Percentiles rank a stretch among this genome's conserved stretches.
Evolutionary conservation across 2,113 vertebrate genomes (phyloP).

Genomic region (Callaeas wilsoni): DNA sequence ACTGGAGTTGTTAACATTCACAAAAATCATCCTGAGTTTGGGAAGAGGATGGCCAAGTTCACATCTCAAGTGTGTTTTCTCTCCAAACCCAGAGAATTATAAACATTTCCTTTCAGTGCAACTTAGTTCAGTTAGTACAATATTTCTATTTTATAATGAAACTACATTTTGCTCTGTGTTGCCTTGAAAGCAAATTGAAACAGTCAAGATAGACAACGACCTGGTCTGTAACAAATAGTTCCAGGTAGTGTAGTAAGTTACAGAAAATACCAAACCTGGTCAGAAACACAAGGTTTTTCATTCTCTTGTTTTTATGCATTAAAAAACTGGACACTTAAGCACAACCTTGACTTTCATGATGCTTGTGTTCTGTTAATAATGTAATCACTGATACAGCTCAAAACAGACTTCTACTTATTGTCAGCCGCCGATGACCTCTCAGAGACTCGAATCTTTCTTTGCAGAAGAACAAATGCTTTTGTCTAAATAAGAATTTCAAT

Average conservation of each 20-base stretch:
- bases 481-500: not conserved
- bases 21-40: not conserved
- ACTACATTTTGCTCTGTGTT: not conserved
- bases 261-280: not conserved
- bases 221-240: not conserved
- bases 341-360: not conserved
- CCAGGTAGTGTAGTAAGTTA: not conserved
- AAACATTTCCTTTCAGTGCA: not conserved
- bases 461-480: not conserved
- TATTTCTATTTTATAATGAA: not conserved
- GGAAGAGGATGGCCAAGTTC: not conserved
- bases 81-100: not conserved
- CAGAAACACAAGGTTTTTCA: not conserved
- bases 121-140: not conserved
- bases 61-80: not conserved
- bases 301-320: not conserved
- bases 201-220: not conserved
- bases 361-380: not conserved
- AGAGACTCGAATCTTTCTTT: not conserved
- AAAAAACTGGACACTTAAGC: not conserved
- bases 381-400: not conserved
- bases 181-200: not conserved
- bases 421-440: not conserved
- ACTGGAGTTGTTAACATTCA: not conserved
- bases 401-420: not conserved